phyloP scores from a whole-genome alignment of 2,888 invertebrate species.

The Acrobasis repandana region DNA sequence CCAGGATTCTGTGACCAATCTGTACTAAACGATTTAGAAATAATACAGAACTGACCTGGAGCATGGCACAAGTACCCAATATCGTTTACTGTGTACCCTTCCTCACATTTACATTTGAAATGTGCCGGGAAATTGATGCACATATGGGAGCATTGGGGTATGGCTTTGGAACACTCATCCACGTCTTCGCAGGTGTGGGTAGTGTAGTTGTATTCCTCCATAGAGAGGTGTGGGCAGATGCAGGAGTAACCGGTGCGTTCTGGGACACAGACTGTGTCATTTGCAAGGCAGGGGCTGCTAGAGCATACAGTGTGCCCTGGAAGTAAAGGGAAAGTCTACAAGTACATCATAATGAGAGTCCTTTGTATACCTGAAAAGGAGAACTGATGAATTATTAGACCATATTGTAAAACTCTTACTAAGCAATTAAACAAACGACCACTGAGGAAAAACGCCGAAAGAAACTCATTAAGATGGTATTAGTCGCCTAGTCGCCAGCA shows the following conservation, averaged over 20 bases:
- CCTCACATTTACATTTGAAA: constrained; percentile 85
- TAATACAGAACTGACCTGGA: constrained; percentile 43
- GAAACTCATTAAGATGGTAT: too few relatives aligned
- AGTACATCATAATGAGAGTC: too few relatives aligned
- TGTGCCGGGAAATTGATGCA: constrained; percentile 84
- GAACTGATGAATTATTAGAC: too few relatives aligned
- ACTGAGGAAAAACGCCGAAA: too few relatives aligned
- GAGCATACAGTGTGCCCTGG: constrained; percentile 66
- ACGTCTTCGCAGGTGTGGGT: constrained; percentile 77
- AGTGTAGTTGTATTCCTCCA: constrained; percentile 55
- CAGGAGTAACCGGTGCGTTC: constrained; percentile 73
- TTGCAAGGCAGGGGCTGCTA: constrained; percentile 48
- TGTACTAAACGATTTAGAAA: too few relatives aligned
- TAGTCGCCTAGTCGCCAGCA: too few relatives aligned
- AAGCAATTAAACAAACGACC: too few relatives aligned
- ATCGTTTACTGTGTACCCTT: constrained; percentile 50
- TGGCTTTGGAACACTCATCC: constrained; percentile 84
- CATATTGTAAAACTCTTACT: too few relatives aligned
- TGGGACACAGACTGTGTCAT: constrained; percentile 47
- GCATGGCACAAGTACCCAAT: constrained; percentile 57
- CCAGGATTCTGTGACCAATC: too few relatives aligned
- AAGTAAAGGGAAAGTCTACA: constrained; percentile 12
- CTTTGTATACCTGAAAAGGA: too few relatives aligned
- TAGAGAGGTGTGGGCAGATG: constrained; percentile 65
- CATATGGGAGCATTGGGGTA: constrained; percentile 87